A percentile compares a stretch with the other conserved stretches of the same genome.
Evolutionary conservation across 2,113 vertebrate genomes (phyloP).

Genomic region (Ailurus styani): DNA sequence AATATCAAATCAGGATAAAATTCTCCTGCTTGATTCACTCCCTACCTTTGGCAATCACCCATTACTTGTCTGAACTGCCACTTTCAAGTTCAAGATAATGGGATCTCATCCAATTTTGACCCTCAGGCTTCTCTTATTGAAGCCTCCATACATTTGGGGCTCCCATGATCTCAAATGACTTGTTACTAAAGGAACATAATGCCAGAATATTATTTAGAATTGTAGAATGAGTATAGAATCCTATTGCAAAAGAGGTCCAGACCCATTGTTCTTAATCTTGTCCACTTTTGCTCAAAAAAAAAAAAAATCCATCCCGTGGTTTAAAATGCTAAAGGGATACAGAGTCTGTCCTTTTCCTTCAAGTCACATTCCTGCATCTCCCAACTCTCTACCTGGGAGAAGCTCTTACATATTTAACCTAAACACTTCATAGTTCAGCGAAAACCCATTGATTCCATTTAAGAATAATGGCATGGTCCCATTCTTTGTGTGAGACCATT

Average conservation of each 20-base stretch:
- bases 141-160: not conserved
- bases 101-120: not conserved
- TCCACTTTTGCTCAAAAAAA: not conserved
- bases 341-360: not conserved
- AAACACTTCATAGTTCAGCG: not conserved
- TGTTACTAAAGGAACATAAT: not conserved
- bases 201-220: not conserved
- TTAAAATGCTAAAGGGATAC: not conserved
- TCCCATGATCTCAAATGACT: not conserved
- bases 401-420: not conserved
- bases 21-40: not conserved
- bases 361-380: not conserved
- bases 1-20: slow-evolving; percentile 1
- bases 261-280: not conserved
- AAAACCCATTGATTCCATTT: not conserved
- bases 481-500: not conserved
- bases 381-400: not conserved
- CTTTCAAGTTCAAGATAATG: not conserved
- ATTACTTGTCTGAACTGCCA: not conserved
- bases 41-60: not conserved
- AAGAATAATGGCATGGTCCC: not conserved
- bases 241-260: not conserved
- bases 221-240: not conserved
- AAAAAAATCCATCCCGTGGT: not conserved
- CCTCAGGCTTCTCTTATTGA: not conserved